Base-by-base conservation (phyloP, 2,888 invertebrate species). In the Linnaemya tessellans region DNA sequence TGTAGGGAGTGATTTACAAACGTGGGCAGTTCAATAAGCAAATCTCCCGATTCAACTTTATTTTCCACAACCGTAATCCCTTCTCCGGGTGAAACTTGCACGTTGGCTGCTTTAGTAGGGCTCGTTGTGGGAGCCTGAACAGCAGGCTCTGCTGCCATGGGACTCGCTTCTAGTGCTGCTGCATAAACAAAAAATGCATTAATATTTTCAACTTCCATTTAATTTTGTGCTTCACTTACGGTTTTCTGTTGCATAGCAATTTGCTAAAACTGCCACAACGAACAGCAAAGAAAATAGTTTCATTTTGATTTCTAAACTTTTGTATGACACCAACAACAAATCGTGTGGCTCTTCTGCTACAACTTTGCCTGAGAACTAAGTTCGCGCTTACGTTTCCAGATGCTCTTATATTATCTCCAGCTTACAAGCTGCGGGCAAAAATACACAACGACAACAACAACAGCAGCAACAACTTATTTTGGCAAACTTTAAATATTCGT, bases 101-200 rank as follows among this genome's bases (percentile, higher is more conserved):
- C 13, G 4, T 51, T 60, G 1, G 74, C 13, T 10, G 54, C 41
- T 22, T 78, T 64, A 0, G 78, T 67, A 8, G 87, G 70, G 1
- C 81, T 13, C 1, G 89, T 88, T 8, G 20, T 68, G 1, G 89
- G 89, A 18, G 90, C 87, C 43, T 84, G 80, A 1, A 68, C 25
- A 58, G 35, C 68, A 15, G 56, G 13, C 10, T 51, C 49, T 3
- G 70, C 13, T 11, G 54, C 41, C 18, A 10, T 11, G 3, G 64
- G 25, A 5, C 35, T 62, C 13, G 15, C 43, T 0, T 10, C 54
- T 15, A 46, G 18, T 18, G 49, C 15, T 18, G 30, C 30, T 58
- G 30, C 43, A 3, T n/a, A n/a, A n/a, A 60, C 78, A 0, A 67
- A 64, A 11, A 20, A 43, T 10, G 9, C 30, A 46, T 38, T 15